phyloP scores from a whole-genome alignment of 2,113 vertebrate species.

The rabbit (Oryctolagus cuniculus) region DNA sequence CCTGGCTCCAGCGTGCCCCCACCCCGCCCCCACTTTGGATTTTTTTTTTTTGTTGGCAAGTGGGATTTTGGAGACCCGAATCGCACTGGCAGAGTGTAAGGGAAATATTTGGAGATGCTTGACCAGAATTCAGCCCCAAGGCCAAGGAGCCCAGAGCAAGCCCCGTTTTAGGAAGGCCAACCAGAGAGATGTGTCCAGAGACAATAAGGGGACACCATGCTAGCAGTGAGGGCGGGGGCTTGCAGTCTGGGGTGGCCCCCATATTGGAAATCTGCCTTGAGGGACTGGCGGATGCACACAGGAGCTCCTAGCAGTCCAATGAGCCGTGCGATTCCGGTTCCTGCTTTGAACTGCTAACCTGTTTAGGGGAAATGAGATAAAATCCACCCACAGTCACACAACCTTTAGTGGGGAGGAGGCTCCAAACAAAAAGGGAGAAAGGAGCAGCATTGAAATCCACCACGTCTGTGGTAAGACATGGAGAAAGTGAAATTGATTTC shows the following conservation, averaged over 20 bases:
- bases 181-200: not conserved
- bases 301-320: not conserved
- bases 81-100: rapidly evolving
- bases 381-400: not conserved
- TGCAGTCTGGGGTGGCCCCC: not conserved
- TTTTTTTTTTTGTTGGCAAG: not conserved
- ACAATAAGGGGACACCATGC: rapidly evolving
- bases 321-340: not conserved
- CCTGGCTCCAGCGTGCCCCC: not conserved
- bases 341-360: not conserved
- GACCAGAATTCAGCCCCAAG: not conserved
- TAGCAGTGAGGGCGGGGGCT: not conserved
- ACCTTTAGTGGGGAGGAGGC: not conserved
- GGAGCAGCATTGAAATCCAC: not conserved
- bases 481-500: not conserved
- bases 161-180: not conserved
- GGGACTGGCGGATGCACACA: too few relatives aligned
- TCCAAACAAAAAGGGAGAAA: not conserved
- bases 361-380: not conserved
- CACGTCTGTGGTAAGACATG: not conserved
- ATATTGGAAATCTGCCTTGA: not conserved
- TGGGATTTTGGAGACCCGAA: too few relatives aligned
- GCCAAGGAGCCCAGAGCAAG: not conserved
- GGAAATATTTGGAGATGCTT: not conserved
- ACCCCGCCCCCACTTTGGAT: too few relatives aligned